Conservation (phyloP, 2,888 invertebrate genomes). For the Busseola fusca region DNA sequence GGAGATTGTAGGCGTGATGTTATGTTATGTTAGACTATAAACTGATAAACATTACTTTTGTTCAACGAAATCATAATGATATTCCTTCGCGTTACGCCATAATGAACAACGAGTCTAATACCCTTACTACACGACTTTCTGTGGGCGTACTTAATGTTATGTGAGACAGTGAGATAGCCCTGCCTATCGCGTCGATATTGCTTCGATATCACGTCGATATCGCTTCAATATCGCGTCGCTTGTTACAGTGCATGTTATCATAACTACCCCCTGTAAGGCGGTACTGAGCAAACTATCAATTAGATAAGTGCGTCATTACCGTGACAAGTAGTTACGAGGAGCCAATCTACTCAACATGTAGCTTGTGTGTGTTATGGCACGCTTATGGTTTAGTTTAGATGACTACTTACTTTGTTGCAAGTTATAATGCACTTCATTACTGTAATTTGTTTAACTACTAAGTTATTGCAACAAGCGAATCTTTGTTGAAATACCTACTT, state of each 20-base stretch:
- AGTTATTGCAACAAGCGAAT: not conserved
- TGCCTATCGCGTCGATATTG: not conserved
- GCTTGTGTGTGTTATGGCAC: not conserved
- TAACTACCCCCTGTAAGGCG: conserved; percentile 9
- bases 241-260: conserved; percentile 14
- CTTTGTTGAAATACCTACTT: not conserved
- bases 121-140: not conserved
- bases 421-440: not conserved
- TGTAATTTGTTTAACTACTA: not conserved
- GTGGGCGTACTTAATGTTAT: not conserved
- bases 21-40: not conserved
- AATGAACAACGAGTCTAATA: not conserved
- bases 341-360: not conserved
- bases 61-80: not conserved
- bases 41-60: too few relatives aligned
- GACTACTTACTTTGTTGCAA: too few relatives aligned
- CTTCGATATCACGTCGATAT: not conserved
- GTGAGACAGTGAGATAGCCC: conserved; percentile 6
- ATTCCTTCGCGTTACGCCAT: not conserved
- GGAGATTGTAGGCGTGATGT: too few relatives aligned
- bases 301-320: conserved; percentile 52
- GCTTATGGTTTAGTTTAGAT: too few relatives aligned
- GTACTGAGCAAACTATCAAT: conserved; percentile 36
- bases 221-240: conserved; percentile 8
- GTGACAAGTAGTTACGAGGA: conserved; percentile 25